Conservation (phyloP, 2,113 vertebrate genomes). For the Micronycteris hirsuta region DNA sequence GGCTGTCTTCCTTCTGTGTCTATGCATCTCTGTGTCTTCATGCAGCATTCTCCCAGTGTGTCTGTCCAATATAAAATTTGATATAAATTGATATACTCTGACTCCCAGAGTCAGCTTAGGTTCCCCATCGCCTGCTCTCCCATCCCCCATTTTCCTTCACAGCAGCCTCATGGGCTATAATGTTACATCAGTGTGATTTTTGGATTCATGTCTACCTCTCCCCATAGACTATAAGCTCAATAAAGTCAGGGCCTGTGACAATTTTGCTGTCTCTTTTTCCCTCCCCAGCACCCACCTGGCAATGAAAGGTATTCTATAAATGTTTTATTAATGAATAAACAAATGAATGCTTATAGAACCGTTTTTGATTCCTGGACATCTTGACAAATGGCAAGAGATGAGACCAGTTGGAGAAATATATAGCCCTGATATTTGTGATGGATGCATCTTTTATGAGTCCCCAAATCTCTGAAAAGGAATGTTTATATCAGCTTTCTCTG, state of each 20-base stretch:
- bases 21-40: neutral
- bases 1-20: neutral
- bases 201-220: neutral
- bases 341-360: neutral
- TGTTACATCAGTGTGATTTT: neutral
- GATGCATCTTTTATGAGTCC: neutral
- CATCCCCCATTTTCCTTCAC: neutral
- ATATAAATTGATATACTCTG: neutral
- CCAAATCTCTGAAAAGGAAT: constrained; percentile 31
- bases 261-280: neutral
- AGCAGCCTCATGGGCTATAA: neutral
- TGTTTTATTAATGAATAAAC: neutral
- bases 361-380: constrained; percentile 16
- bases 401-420: neutral
- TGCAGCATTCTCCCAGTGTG: neutral
- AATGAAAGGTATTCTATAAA: neutral
- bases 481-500: neutral
- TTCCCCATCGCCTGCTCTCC: neutral
- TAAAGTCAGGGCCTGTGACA: neutral
- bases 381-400: constrained; percentile 11
- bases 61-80: neutral
- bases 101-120: neutral
- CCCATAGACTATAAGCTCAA: neutral
- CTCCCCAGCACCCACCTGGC: neutral
- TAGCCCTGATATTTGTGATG: constrained; percentile 6